phyloP scores from a whole-genome alignment of 2,797 vertebrate genomes.

The Rhodeus uyekii region DNA sequence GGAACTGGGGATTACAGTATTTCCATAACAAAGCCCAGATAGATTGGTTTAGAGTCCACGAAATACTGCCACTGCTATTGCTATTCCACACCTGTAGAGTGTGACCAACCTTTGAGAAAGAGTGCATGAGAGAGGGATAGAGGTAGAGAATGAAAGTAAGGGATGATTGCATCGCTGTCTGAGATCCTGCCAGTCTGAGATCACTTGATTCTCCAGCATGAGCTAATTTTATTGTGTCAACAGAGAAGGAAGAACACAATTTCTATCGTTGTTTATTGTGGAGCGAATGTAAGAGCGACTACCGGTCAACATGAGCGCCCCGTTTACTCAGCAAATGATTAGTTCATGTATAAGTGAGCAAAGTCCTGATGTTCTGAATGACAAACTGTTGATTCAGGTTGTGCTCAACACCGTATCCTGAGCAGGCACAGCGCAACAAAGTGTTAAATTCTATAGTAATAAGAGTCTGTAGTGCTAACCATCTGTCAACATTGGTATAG shows the following conservation, averaged over 20 bases:
- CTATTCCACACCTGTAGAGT: conserved; percentile 29
- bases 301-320: neutral
- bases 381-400: neutral
- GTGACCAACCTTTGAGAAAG: neutral
- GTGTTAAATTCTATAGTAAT: neutral
- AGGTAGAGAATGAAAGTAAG: conserved; percentile 8
- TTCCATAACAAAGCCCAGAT: conserved; percentile 50
- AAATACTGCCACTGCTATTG: conserved; percentile 20
- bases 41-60: conserved; percentile 37
- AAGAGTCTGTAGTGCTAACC: neutral
- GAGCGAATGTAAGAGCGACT: neutral
- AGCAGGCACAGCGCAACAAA: neutral
- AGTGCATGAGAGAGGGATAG: neutral
- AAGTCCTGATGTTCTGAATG: neutral
- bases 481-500: neutral
- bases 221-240: neutral
- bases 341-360: conserved; percentile 14
- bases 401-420: neutral
- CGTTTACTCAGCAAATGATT: neutral
- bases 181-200: neutral
- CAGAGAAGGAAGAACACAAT: neutral
- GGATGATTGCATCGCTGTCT: neutral
- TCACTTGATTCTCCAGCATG: conserved; percentile 17
- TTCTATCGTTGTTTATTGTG: conserved; percentile 12
- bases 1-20: conserved; percentile 31